Evolutionary conservation across 2,113 vertebrate species (phyloP), one percentile per base, ranked within the genome.

Genomic region (Clupea harengus): DNA sequence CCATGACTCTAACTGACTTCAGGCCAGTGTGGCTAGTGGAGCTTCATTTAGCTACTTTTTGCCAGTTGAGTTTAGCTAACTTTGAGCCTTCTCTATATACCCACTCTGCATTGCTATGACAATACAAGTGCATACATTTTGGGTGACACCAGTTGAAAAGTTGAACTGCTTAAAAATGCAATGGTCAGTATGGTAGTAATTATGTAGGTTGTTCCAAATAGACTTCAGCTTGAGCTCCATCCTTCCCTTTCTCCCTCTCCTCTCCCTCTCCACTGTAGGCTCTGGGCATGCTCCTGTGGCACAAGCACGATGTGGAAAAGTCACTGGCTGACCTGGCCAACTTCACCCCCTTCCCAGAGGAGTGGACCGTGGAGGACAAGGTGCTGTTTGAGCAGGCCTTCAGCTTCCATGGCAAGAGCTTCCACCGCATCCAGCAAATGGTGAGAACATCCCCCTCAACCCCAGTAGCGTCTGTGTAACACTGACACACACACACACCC

Each of bases 371-470:
- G 0, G 96, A 96, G 89, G 95, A 96, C 89, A 96, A 95, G 89
- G 96, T 96, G 84, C 91, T 96, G 67, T 96, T 96, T 22, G 96
- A 96, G 67, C 95, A 96, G 88, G 96, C 95, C 46, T 96, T 96
- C 86, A 95, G 95, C 83, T 96, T 96, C 90, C 95, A 96, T 0
- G 95, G 96, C 82, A 96, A 96, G 80, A 95, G 95, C 88, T 96
- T 96, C 90, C 95, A 95, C 86, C 92, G 95, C 64, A 96, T 96
- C 87, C 95, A 96, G 83, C 95, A 96, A 93, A 96, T 96, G 95
- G 96, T 96, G 92, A 92, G 87, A 1, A 39, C 82, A 81, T 49
- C n/a, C 1, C 28, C 49, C 47, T 49, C 47, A 49, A 11, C 6
- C 47, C 47, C 46, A 47, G 46, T 47, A 10, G 46, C 6, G 10